These are phyloP conservation scores for Macrosiphum euphorbiae DNA, from an alignment of 2,888 invertebrate species.

Conservation along the genomic window DNA sequence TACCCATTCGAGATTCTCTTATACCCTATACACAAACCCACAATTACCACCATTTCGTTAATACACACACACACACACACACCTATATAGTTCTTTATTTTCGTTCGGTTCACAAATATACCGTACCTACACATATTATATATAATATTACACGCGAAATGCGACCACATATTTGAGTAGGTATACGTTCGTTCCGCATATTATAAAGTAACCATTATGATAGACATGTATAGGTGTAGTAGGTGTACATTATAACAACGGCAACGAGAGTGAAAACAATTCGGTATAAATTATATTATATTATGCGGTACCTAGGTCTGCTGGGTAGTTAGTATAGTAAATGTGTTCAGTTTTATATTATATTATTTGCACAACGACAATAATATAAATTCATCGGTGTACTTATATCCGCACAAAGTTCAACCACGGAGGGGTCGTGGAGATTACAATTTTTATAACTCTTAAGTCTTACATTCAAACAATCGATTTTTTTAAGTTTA, in stretches of 20 bases:
- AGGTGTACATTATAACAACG: not conserved
- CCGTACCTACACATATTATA: not conserved
- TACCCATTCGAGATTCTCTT: slow-evolving; percentile 37
- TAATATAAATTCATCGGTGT: not conserved
- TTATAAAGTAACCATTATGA: not conserved
- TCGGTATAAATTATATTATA: no score
- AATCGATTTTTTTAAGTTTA: not conserved
- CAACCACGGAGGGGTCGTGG: not conserved
- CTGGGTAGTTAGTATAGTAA: not conserved
- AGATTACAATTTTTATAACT: not conserved
- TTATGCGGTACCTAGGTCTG: not conserved
- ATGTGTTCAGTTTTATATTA: not conserved
- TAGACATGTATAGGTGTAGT: not conserved
- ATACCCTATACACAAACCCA: slow-evolving; percentile 5
- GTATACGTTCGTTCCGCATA: not conserved
- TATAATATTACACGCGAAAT: not conserved
- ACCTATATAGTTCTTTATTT: slow-evolving; percentile 9
- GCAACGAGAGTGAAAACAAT: no score
- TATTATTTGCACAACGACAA: not conserved
- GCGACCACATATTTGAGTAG: not conserved
- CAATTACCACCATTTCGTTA: slow-evolving; percentile 47
- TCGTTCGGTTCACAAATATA: not conserved
- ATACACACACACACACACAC: slow-evolving; percentile 15
- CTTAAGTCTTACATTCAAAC: not conserved
- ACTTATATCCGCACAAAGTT: not conserved